Base-by-base conservation (phyloP, 35 echinoderm and acorn worm genomes). In the Ophiothrix spiculata region DNA sequence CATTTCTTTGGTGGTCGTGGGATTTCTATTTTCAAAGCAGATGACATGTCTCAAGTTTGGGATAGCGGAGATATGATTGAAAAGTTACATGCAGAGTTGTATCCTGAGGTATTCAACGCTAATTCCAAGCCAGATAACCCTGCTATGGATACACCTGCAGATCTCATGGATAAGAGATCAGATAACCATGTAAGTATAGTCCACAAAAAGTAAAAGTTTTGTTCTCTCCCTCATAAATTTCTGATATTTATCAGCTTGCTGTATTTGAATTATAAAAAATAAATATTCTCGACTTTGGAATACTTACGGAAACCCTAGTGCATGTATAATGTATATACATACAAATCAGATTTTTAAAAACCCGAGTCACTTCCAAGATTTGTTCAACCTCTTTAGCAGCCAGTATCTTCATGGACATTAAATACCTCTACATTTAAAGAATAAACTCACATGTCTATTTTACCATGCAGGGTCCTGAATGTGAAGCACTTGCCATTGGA, bases 31-130 rank as follows among this genome's bases (percentile, higher is more conserved):
- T 92, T 97, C 39, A 25, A 85, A 0, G 83, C 87, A 32, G 83
- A 87, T n/a, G 76, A 89, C 45, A 60, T 92, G 31, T 74, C 60
- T 28, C 32, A 87, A 79, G 77, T 93, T 4, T 97, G 84, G 40
- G 94, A 93, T 56, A 97, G 83, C 46, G 87, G 87, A 33, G 94
- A 97, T 46, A 91, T 93, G 80, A 83, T 97, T 34, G 94, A 92
- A 69, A 49, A 76, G 1, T 83, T 78, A 35, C 87, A 88, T 63
- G 41, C 87, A 0, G 2, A 64, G 13, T 49, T 54, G 25, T 93
- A 92, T 63, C 94, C 94, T 11, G 77, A 79, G 13, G 45, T 91
- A 4, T 97, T 93, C 64, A 97, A 97, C 79, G 74, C 69, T 21
- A 80, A 97, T 56, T 79, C 83, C 6, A 84, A 89, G 37, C 64